Percentiles rank a stretch among this genome's conserved stretches.
Evolutionary conservation across 1,140 invertebrate genomes (phyloP).

Genomic region (Caenorhabditis remanei): DNA sequence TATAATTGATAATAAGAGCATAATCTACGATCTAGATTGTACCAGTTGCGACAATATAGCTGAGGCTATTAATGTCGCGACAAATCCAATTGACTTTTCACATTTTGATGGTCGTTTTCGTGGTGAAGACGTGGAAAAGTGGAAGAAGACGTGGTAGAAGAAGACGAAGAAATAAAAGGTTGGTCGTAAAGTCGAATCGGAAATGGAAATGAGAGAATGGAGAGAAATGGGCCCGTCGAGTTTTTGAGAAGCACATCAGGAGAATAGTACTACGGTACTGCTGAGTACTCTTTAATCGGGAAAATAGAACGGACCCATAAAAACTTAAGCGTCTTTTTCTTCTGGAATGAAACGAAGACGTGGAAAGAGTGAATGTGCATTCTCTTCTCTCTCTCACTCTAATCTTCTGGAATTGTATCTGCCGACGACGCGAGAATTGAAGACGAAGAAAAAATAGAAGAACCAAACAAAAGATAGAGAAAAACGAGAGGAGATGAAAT

Average conservation of each 20-base stretch:
- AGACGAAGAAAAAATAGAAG: background rate
- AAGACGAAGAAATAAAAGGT: constrained; percentile 38
- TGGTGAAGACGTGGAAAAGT: constrained; percentile 11
- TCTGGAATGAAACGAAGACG: background rate
- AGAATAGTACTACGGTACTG: background rate
- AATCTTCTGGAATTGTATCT: constrained; percentile 56
- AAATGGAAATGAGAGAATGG: constrained; percentile 51
- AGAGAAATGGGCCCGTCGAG: background rate
- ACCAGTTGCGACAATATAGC: too few species aligned
- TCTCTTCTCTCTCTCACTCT: background rate
- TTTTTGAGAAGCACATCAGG: background rate
- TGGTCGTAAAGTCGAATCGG: constrained; percentile 54
- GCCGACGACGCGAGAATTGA: background rate
- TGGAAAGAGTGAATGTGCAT: background rate
- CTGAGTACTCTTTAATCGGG: constrained; percentile 8
- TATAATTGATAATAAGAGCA: too few species aligned
- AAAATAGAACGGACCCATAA: background rate
- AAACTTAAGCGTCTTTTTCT: constrained; percentile 23
- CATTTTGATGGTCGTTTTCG: background rate
- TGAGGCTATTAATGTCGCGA: too few species aligned
- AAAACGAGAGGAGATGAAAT: constrained; percentile 16
- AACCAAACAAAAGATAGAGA: constrained; percentile 45
- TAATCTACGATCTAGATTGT: too few species aligned
- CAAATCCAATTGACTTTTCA: constrained; percentile 28
- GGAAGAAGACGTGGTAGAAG: background rate